Conservation (phyloP, 92 coral and sea anemone species). For the Umimayanthus chanpuru region DNA sequence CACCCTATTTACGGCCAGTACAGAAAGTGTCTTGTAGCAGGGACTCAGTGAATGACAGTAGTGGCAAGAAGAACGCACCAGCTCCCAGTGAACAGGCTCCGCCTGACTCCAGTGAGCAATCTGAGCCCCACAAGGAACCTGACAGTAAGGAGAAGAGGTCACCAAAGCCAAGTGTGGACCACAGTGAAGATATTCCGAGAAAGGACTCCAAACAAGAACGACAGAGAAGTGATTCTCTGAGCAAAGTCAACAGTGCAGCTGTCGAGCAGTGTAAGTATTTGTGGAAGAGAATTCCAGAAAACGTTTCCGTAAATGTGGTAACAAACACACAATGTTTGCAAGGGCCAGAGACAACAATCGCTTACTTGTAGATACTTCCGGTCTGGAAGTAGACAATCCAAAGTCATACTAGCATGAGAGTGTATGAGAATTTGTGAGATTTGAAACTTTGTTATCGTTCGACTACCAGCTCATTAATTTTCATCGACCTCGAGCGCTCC, state of each 20-base stretch:
- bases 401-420: too few species aligned
- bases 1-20: slow-evolving; percentile 83
- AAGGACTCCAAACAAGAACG: slow-evolving; percentile 49
- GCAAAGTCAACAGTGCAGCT: neutral
- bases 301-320: too few species aligned
- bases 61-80: slow-evolving; percentile 8
- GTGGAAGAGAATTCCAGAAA: neutral
- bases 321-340: too few species aligned
- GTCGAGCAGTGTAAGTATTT: slow-evolving; percentile 40
- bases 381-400: too few species aligned
- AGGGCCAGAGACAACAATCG: too few species aligned
- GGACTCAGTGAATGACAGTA: slow-evolving; percentile 75
- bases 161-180: slow-evolving; percentile 27
- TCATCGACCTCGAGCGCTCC: too few species aligned
- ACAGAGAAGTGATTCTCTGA: slow-evolving; percentile 37
- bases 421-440: too few species aligned
- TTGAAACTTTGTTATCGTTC: too few species aligned
- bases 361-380: too few species aligned
- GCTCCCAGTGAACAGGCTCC: neutral
- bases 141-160: slow-evolving; percentile 10
- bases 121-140: slow-evolving; percentile 8
- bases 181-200: slow-evolving; percentile 34
- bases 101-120: neutral
- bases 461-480: too few species aligned
- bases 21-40: slow-evolving; percentile 75